Conservation (phyloP, 2,797 vertebrate species). For the Rhynchotus rufescens region DNA sequence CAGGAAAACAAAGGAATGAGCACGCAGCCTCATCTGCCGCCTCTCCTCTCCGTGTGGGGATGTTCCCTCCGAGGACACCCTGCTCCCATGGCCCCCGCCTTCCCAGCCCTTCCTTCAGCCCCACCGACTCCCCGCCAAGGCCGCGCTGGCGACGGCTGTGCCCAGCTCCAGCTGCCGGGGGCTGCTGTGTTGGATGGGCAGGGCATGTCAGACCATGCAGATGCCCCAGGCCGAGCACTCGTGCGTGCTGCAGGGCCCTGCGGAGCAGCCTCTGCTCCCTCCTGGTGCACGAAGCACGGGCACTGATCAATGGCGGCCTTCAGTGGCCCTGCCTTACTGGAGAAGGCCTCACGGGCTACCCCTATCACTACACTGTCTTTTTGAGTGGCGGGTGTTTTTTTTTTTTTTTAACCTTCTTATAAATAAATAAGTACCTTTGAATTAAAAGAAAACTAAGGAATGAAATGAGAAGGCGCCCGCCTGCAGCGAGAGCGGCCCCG, state of each 20-base stretch:
- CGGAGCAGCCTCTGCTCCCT: background rate
- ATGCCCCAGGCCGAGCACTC: no score
- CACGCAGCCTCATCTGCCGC: background rate
- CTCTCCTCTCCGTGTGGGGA: background rate
- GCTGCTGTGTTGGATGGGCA: no score
- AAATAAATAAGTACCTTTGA: background rate
- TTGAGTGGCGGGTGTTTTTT: background rate
- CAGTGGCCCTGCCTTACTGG: background rate
- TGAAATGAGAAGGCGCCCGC: background rate
- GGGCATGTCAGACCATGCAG: no score
- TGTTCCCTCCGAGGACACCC: background rate
- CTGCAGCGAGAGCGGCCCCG: no score
- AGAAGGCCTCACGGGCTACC: background rate
- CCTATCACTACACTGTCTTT: background rate
- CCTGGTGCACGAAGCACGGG: no score
- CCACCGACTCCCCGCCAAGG: no score
- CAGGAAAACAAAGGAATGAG: no score
- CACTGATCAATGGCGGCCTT: rapidly evolving
- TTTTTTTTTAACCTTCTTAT: no score
- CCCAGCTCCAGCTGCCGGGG: no score
- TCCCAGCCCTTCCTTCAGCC: no score
- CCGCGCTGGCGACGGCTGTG: no score
- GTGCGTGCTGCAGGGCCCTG: no score
- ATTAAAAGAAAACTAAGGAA: background rate
- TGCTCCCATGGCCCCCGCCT: background rate